These are phyloP conservation scores for Sialia sialis DNA, from an alignment of 2,113 vertebrate species.

Conservation along the genomic window DNA sequence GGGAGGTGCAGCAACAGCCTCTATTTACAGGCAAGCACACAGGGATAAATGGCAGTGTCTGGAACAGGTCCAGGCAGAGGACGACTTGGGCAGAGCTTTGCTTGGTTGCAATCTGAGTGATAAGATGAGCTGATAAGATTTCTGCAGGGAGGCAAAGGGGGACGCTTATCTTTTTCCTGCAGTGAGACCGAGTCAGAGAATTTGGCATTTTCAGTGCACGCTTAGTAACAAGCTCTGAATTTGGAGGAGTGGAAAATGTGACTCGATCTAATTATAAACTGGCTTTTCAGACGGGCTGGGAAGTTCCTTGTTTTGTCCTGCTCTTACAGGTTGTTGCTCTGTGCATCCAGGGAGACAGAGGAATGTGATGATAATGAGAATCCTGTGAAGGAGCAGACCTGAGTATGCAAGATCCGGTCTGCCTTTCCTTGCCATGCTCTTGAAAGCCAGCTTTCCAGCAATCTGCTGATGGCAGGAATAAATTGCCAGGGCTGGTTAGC, in stretches of 20 bases:
- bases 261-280: conserved; percentile 56
- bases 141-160: neutral
- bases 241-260: conserved; percentile 58
- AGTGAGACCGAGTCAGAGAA: neutral
- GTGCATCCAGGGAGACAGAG: neutral
- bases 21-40: neutral
- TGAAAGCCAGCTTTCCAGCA: neutral
- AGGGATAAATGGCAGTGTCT: neutral
- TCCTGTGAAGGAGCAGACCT: neutral
- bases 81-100: neutral
- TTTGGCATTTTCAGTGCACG: neutral
- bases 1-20: neutral
- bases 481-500: conserved; percentile 4
- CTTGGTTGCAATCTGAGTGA: neutral
- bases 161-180: conserved; percentile 38
- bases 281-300: conserved; percentile 3
- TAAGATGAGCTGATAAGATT: conserved; percentile 43
- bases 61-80: conserved; percentile 25
- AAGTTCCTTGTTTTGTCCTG: conserved; percentile 45
- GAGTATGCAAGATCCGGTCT: neutral
- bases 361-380: neutral
- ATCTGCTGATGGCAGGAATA: conserved; percentile 54
- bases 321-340: neutral
- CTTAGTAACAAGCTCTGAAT: conserved; percentile 36
- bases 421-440: neutral